A percentile compares a stretch with the other conserved stretches of the same genome.
phyloP scores from a whole-genome alignment of 2,113 vertebrate genomes.

The Candoia aspera region DNA sequence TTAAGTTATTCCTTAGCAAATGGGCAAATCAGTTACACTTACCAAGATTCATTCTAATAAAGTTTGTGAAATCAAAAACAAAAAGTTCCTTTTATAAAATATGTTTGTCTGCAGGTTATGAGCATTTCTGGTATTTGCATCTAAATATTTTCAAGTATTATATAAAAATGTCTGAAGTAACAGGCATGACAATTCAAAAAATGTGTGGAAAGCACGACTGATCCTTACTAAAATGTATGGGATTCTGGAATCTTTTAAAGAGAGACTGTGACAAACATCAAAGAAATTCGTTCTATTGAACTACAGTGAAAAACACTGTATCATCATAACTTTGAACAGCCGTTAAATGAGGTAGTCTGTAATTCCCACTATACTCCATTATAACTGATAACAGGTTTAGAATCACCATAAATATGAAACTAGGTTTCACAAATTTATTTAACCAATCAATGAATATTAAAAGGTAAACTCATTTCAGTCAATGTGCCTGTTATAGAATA shows the following conservation, averaged over 20 bases:
- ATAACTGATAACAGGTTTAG: not conserved
- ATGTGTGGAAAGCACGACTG: constrained; percentile 46
- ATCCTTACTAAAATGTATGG: constrained; percentile 53
- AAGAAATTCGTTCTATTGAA: constrained; percentile 22
- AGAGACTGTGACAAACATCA: constrained; percentile 23
- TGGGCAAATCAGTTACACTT: not conserved
- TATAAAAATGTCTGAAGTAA: not conserved
- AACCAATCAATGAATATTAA: not conserved
- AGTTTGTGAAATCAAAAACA: not conserved
- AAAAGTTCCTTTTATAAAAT: not conserved
- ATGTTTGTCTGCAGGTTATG: constrained; percentile 10
- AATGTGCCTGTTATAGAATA: not conserved
- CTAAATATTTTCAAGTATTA: not conserved
- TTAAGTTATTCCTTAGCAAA: constrained; percentile 1
- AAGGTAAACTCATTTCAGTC: not conserved
- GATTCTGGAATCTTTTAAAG: constrained; percentile 43
- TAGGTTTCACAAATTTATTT: not conserved
- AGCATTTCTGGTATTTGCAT: not conserved
- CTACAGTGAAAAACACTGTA: not conserved
- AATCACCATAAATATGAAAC: not conserved
- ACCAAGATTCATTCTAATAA: not conserved
- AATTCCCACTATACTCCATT: not conserved
- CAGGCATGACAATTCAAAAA: constrained; percentile 39
- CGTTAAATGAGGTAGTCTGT: no score
- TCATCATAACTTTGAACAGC: no score